Evolutionary conservation across 2,888 invertebrate species (phyloP).

Genomic region (Luperina testacea): DNA sequence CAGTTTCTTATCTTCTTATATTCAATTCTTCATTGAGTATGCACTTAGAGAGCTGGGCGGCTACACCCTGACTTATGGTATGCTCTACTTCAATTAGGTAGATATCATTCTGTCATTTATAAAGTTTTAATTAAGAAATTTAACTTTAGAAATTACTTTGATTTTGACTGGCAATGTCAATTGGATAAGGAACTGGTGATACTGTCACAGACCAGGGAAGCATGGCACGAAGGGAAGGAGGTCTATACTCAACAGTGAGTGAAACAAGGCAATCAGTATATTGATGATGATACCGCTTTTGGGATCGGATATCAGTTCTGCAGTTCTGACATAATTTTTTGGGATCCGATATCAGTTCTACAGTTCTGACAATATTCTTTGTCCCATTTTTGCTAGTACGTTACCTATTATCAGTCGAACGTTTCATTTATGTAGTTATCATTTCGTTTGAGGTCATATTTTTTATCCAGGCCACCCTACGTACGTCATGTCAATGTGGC

Average conservation of each 20-base stretch:
- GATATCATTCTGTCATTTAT: neutral
- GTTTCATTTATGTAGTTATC: conserved; percentile 34
- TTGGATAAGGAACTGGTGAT: neutral
- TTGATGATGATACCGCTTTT: neutral
- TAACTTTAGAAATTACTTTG: neutral
- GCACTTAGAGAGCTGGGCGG: neutral
- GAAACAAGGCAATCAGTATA: neutral
- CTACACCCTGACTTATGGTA: neutral
- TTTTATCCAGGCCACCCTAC: conserved; percentile 36
- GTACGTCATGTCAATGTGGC: conserved; percentile 20
- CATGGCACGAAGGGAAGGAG: no score
- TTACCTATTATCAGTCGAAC: neutral
- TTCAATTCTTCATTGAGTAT: neutral
- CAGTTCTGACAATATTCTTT: neutral
- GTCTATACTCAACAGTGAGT: neutral
- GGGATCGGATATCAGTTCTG: neutral
- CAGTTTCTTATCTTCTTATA: neutral
- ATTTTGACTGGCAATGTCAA: neutral
- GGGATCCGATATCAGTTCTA: neutral
- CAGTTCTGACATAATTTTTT: neutral
- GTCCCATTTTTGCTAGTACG: neutral
- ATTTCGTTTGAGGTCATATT: conserved; percentile 16
- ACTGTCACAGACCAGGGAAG: neutral
- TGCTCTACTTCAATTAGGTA: neutral
- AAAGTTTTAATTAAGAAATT: neutral